These are phyloP conservation scores for Hemibagrus wyckioides DNA, from an alignment of 2,113 vertebrate genomes.

Conservation along the genomic window DNA sequence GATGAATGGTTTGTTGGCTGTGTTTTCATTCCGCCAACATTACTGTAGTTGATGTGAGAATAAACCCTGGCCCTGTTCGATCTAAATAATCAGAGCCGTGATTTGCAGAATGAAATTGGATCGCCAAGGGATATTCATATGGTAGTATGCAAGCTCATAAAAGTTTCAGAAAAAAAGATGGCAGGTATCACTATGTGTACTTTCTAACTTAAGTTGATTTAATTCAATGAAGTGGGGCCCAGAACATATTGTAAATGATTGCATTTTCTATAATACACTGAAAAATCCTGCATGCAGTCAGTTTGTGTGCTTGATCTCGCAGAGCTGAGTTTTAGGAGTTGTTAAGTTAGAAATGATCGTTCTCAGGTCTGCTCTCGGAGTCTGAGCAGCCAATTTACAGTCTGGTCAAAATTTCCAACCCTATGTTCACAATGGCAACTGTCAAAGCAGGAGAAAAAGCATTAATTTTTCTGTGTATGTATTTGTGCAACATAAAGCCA, in stretches of 20 bases:
- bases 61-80: background rate
- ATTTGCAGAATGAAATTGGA: slow-evolving; percentile 10
- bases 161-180: background rate
- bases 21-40: slow-evolving; percentile 27
- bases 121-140: background rate
- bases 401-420: background rate
- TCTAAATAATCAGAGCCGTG: slow-evolving; percentile 33
- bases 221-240: background rate
- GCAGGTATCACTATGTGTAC: background rate
- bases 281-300: background rate
- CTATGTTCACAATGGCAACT: background rate
- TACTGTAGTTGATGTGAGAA: slow-evolving; percentile 29
- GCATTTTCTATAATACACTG: background rate
- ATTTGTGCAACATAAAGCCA: too few relatives aligned
- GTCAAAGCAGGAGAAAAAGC: background rate
- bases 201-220: background rate
- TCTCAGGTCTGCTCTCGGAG: background rate
- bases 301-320: background rate
- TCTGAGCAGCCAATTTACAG: background rate
- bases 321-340: background rate
- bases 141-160: background rate
- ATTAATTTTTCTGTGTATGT: too few relatives aligned
- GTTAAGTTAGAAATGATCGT: background rate
- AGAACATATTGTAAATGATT: slow-evolving; percentile 6
- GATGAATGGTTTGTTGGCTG: slow-evolving; percentile 32